Evolutionary conservation across 92 coral and sea anemone genomes (phyloP).

Genomic region (Zoanthus sansibaricus): DNA sequence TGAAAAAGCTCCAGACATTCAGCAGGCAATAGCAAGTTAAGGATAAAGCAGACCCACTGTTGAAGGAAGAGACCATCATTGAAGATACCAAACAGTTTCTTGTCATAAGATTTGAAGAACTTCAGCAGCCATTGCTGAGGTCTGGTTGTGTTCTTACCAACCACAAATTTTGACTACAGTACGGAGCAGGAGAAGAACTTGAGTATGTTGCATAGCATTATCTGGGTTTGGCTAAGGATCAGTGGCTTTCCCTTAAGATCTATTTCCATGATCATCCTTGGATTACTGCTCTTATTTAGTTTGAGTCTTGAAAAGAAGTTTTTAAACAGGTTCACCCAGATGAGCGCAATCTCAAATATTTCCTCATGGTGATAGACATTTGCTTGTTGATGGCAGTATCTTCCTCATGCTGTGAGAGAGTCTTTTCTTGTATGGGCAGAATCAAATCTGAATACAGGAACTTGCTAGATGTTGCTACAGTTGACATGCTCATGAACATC

Average conservation of each 20-base stretch:
- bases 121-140: conserved; percentile 40
- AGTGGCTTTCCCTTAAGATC: conserved; percentile 41
- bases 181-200: conserved; percentile 23
- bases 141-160: conserved; percentile 42
- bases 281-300: conserved; percentile 40
- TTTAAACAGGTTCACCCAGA: conserved; percentile 38
- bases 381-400: conserved; percentile 33
- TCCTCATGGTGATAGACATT: conserved; percentile 55
- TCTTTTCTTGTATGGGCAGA: conserved; percentile 50
- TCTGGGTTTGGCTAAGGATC: not conserved
- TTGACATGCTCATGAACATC: conserved; percentile 50
- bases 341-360: conserved; percentile 35
- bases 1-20: conserved; percentile 1
- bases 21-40: not conserved
- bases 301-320: conserved; percentile 39
- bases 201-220: conserved; percentile 42
- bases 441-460: conserved; percentile 45
- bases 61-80: conserved; percentile 1
- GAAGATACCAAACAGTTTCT: conserved; percentile 44
- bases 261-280: conserved; percentile 24
- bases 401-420: conserved; percentile 56
- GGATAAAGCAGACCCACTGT: not conserved
- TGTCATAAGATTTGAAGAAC: conserved; percentile 39
- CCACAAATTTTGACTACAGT: conserved; percentile 43
- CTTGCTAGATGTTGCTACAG: conserved; percentile 48